Base-by-base conservation (phyloP, 2,113 vertebrate genomes). In the Epinephelus lanceolatus region DNA sequence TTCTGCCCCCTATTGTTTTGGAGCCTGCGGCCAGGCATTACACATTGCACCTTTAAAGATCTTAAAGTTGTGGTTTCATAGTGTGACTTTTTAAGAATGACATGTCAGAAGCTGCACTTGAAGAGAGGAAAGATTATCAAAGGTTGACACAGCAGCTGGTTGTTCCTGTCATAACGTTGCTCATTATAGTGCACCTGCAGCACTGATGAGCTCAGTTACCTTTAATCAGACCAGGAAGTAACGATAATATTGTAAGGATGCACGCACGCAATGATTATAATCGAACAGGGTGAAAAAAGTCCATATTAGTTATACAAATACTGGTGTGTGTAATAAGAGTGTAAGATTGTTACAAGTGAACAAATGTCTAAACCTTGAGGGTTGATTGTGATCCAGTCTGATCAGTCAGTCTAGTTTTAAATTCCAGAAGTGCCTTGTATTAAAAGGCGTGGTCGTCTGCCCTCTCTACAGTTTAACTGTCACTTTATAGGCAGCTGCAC, bases 401-500 rank as follows among this genome's bases (percentile, higher is more conserved):
- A 63, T 68, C 51, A 19, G 63, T 70, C 63, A 13, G 62, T 42
- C 42, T 37, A 4, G 17, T 76, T 33, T 37, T 65, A 23, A 37
- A 62, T 74, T 82, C 86, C 80, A 75, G n/a, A 42, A 68, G 0
- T 67, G 53, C 51, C 6, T 15, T 55, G 13, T 37, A 5, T 21
- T 15, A 15, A 62, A 21, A 55, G 77, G 62, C 66, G 74, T 76
- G 83, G 13, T 5, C 12, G 42, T 5, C 33, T 37, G 33, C 1
- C 6, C 5, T 37, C 33, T 6, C 33, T 6, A 7, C 33, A 37
- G 33, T 37, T 37, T 37, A 37, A 7, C 33, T 37, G 76, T 33
- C 55, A 63, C 45, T 80, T 87, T 72, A 11, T 3, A 37, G 33
- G 9, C 40, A 33, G 45, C 71, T 68, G 84, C 71, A 73, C n/a